Evolutionary conservation across 2,797 vertebrate genomes (phyloP).

Genomic region (Rhyacichthys aspro): DNA sequence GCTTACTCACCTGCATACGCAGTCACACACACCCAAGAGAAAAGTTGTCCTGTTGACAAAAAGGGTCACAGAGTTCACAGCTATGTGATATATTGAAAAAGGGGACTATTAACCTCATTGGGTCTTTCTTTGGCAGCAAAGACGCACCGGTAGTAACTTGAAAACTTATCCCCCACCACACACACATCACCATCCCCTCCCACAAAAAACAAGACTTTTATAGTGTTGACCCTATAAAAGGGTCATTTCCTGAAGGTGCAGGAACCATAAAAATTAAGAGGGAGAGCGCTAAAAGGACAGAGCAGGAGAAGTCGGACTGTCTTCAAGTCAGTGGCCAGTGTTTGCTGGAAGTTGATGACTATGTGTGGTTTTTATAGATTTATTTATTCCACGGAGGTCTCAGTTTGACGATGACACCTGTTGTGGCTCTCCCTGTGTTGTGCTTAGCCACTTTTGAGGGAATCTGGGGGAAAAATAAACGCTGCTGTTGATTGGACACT

Average conservation of each 20-base stretch:
- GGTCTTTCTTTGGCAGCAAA: conserved; percentile 85
- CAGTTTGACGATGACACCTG: conserved; percentile 80
- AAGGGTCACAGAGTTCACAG: conserved; percentile 90
- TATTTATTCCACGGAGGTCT: conserved; percentile 76
- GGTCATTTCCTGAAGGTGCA: conserved; percentile 91
- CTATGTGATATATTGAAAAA: conserved; percentile 89
- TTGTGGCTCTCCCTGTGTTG: conserved; percentile 54
- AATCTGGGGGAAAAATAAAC: conserved; percentile 60
- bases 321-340: conserved; percentile 71
- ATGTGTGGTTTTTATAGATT: conserved; percentile 83
- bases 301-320: conserved; percentile 75
- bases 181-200: conserved; percentile 78
- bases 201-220: conserved; percentile 89
- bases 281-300: conserved; percentile 84
- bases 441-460: conserved; percentile 57
- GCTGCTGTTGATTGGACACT: conserved; percentile 64
- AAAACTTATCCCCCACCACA: conserved; percentile 78
- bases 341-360: conserved; percentile 78
- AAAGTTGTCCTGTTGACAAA: conserved; percentile 85
- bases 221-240: conserved; percentile 94
- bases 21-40: conserved; percentile 75
- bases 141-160: conserved; percentile 85
- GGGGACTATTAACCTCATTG: conserved; percentile 90
- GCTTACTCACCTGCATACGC: conserved; percentile 30
- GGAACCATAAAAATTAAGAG: conserved; percentile 91